These are phyloP conservation scores for Prunella fulvescens DNA, from an alignment of 2,113 vertebrate species.

Conservation along the genomic window DNA sequence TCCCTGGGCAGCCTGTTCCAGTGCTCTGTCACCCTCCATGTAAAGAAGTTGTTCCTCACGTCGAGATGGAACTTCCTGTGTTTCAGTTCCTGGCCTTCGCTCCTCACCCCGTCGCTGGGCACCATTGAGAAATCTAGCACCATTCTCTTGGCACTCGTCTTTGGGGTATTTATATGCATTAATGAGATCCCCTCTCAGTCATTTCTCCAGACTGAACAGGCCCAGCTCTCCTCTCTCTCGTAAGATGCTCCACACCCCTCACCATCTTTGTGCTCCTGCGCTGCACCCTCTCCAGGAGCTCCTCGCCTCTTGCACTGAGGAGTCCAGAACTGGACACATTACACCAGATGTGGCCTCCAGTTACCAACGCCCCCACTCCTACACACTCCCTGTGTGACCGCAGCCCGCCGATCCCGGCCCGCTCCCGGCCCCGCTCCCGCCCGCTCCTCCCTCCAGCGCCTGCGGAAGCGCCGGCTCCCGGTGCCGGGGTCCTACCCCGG, in stretches of 20 bases:
- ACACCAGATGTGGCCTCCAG: neutral
- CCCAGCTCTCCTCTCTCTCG: too few relatives aligned
- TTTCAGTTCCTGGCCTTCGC: neutral
- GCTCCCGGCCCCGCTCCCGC: rapidly evolving
- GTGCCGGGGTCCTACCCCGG: rapidly evolving
- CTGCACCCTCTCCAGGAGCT: neutral
- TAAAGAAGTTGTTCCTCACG: neutral
- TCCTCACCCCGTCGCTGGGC: too few relatives aligned
- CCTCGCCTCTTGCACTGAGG: neutral
- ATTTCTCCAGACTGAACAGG: too few relatives aligned
- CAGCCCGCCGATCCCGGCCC: rapidly evolving
- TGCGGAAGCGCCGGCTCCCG: rapidly evolving
- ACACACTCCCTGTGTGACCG: rapidly evolving
- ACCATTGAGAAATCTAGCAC: neutral
- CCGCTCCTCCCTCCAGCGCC: rapidly evolving
- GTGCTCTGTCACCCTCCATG: neutral
- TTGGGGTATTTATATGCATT: neutral
- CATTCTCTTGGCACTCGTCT: neutral
- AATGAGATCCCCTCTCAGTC: too few relatives aligned
- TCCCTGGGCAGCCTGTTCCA: neutral
- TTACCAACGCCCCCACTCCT: rapidly evolving
- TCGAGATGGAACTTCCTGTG: neutral
- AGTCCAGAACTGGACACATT: neutral
- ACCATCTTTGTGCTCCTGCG: too few relatives aligned
- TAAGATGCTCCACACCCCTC: neutral